These are phyloP conservation scores for Picathartes gymnocephalus DNA, from an alignment of 2,113 vertebrate genomes.

Conservation along the genomic window DNA sequence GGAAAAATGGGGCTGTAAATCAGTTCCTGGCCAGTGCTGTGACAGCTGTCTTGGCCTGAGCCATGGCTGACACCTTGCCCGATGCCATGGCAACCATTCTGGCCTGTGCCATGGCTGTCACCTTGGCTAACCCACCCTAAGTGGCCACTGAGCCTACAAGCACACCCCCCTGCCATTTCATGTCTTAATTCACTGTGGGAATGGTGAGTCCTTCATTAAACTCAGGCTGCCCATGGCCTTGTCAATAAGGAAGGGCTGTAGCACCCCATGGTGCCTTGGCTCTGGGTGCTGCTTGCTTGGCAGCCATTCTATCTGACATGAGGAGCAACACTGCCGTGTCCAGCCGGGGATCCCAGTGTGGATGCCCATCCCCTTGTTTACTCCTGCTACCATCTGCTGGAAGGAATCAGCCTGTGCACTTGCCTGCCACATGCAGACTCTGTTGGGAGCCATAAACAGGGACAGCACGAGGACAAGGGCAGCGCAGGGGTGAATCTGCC, in stretches of 20 bases:
- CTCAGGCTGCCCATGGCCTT: neutral
- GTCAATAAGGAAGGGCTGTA: neutral
- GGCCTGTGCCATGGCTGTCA: neutral
- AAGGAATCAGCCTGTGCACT: conserved; percentile 31
- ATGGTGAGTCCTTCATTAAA: neutral
- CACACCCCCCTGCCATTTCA: neutral
- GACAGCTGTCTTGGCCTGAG: neutral
- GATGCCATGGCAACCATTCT: neutral
- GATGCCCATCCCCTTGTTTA: neutral
- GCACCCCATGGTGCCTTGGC: neutral
- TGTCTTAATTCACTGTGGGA: neutral
- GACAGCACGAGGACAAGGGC: neutral
- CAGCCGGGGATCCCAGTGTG: neutral
- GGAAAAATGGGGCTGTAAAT: neutral
- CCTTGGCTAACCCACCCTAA: neutral
- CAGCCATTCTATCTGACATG: neutral
- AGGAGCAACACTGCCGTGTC: rapidly evolving
- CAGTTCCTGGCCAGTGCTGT: neutral
- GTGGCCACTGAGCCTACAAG: rapidly evolving
- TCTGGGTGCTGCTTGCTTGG: neutral
- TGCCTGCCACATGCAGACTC: neutral
- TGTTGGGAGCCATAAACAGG: neutral
- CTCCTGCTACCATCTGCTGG: conserved; percentile 58
- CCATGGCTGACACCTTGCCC: neutral
- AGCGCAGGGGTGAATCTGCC: neutral